Evolutionary conservation across 2,113 vertebrate genomes (phyloP), one percentile per base, ranked within the genome.

Genomic region (Zosterops borbonicus): DNA sequence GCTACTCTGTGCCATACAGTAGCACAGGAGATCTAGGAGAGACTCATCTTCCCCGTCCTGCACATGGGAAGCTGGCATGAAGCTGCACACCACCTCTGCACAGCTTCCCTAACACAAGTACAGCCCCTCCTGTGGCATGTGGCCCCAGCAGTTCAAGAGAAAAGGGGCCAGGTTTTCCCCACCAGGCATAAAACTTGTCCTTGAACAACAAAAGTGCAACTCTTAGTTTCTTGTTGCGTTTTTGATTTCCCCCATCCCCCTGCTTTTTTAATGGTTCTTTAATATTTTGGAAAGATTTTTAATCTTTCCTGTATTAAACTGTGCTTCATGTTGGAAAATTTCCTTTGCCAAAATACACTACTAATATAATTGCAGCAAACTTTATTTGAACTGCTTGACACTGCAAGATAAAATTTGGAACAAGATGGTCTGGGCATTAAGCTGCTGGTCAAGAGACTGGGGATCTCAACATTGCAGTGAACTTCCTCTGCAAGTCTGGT

Each of bases 181-280:
- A 31, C 18, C 33, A 20, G 1, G 35, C 15, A 5, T 14, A 63
- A 76, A 86, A 24, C 22, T 65, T 42, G 19, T 39, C 53, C 62
- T 62, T 42, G 20, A 68, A 65, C 3, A n/a, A 67, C 60, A 78
- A 39, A 75, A 52, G 6, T 5, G 5, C 8, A 78, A 22, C 14
- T 79, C 33, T 55, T 44, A 29, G 14, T 63, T 89, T 64, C 60
- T 49, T 64, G 21, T 7, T 15, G 65, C 55, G 5, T 8, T 74
- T 83, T n/a, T 49, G 1, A 14, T 27, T 25, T 14, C 31, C 29
- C 7, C 3, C 1, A 0, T 3, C 8, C 2, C 6, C 0, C 0
- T 11, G 5, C 4, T 22, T 56, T 22, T 52, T 69, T 71, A 33
- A 69, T 28, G 31, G 11, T 35, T 78, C 19, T 67, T 55, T 9